Base-by-base conservation (phyloP, 2,888 invertebrate genomes). In the Perizoma flavofasciatum region DNA sequence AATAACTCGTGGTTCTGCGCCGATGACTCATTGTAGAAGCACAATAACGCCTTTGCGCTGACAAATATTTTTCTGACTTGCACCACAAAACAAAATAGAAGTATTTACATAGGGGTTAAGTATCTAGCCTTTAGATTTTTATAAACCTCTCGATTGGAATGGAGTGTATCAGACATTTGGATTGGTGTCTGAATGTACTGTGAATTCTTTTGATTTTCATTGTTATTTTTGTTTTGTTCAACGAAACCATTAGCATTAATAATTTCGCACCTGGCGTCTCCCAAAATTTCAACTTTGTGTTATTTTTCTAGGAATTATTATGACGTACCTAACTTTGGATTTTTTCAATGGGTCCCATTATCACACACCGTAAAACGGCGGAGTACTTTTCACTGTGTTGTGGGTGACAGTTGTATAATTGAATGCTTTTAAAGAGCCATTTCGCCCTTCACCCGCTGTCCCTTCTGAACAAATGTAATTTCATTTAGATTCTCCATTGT, bases 401-500 rank as follows among this genome's bases (percentile, higher is more conserved):
- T 72, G 66, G 66, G 55, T 83, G 87, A 86, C 87, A 86, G 80
- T 77, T 71, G 59, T 40, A 73, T 83, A 86, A 86, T 87, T 83
- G 86, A 85, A 85, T 79, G 83, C 74, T 78, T 77, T 82, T 79
- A 65, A 72, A 85, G 83, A 69, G 73, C 68, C 73, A 72, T 77
- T 37, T 72, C 67, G 65, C 55, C 57, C 57, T 61, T 57, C 56
- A 45, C 72, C 70, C 75, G 74, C 77, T 77, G 65, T 55, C 61
- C 70, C 76, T 70, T 77, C 55, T 49, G 66, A 62, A 62, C 65
- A 65, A 60, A 65, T 63, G 69, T 72, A 73, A 75, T 78, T 77
- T 78, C 74, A 80, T 79, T 78, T 77, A 62, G 68, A 68, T 69
- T 66, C 58, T 55, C 69, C 60, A 72, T 79, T 79, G 74, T 78